These are phyloP conservation scores for Trichogramma pretiosum DNA, from an alignment of 1,140 invertebrate genomes.

Conservation along the genomic window DNA sequence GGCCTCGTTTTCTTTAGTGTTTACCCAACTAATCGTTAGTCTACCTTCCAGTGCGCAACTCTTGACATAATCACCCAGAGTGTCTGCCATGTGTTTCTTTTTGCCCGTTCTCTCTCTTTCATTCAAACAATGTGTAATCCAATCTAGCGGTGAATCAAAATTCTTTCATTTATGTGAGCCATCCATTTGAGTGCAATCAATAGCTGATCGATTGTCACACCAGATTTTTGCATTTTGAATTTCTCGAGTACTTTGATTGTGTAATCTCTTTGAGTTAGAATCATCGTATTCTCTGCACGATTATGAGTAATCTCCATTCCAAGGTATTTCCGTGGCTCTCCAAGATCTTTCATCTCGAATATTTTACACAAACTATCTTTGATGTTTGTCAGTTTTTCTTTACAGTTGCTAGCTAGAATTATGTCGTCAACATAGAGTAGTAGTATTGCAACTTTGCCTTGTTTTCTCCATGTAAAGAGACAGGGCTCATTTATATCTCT, in stretches of 20 bases:
- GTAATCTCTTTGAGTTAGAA: background rate
- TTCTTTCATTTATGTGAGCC: background rate
- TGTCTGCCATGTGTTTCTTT: background rate
- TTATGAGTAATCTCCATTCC: too few species aligned
- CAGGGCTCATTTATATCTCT: background rate
- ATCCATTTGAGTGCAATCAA: background rate
- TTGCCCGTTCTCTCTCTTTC: background rate
- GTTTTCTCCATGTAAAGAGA: too few species aligned
- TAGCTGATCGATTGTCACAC: background rate
- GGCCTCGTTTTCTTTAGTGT: background rate
- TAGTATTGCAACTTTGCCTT: too few species aligned
- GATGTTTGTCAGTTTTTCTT: too few species aligned
- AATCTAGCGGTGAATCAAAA: background rate
- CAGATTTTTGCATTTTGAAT: conserved; percentile 6
- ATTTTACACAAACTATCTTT: too few species aligned
- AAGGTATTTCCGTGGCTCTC: too few species aligned
- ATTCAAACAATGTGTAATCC: background rate
- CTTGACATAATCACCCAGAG: too few species aligned
- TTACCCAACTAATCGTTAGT: background rate
- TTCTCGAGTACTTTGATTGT: conserved; percentile 3
- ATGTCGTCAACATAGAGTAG: too few species aligned
- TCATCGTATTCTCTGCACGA: too few species aligned
- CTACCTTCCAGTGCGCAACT: background rate
- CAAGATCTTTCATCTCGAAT: too few species aligned
- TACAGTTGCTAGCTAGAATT: too few species aligned